Base-by-base conservation (phyloP, 1,140 invertebrate species). In the Drosophila albomicans region DNA sequence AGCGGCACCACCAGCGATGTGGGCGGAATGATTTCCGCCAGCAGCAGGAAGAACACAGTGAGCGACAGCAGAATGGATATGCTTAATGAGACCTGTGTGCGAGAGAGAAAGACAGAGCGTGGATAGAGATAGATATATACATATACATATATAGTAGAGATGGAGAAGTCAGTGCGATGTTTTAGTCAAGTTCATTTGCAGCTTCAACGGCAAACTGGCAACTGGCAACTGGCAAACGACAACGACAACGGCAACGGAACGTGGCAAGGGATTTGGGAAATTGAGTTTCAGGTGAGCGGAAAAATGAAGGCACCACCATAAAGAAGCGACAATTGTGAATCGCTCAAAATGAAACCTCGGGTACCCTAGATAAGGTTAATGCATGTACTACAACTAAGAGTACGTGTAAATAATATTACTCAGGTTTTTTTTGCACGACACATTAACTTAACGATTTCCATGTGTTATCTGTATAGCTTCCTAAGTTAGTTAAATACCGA, bases 11-110 rank as follows among this genome's bases (percentile, higher is more conserved):
- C 98, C 68, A 99, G 95, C 58, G 98, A 99, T 30, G 99, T 99
- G 32, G 99, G 99, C 68, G 99, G 99, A 93, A 99, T 99, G 92
- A 99, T 99, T 94, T 99, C 98, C 70, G 98, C 98, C 90, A 99
- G 94, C 93, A 99, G 95, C 89, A 99, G 95, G 95, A 99, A 99
- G 96, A 99, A 99, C 95, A 99, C 98, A 93, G 98, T 99, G 91
- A 99, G 95, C 81, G 99, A 99, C 92, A 99, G 97, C 91, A 99
- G 95, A 94, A 99, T 99, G 84, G 98, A 99, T 93, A 99, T 99
- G 90, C 98, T 99, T 81, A 99, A 95, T 92, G 98, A 99, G 93
- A 98, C 96, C 96, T 97, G 93, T 51, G 67, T 97, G 93, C 52
- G 67, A 63, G 46, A 79, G 74, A 52, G 57, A 68, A 48, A 73